Conservation (phyloP, 2,113 vertebrate genomes). For the Rhinolophus ferrumequinum region DNA sequence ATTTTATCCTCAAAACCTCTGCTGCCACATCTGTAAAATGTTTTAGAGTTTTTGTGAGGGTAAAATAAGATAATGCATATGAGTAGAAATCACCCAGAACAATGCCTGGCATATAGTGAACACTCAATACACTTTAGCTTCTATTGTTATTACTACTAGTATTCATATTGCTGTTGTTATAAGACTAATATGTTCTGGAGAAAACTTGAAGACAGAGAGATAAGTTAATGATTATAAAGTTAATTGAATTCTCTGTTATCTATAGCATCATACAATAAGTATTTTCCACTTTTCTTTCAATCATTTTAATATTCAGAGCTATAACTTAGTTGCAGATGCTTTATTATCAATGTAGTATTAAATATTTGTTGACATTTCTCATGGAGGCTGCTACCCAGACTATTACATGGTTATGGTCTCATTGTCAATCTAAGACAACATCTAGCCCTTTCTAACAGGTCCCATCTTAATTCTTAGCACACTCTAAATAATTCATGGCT, state of each 20-base stretch:
- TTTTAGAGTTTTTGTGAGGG: neutral
- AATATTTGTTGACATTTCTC: constrained; percentile 17
- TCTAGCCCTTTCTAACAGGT: neutral
- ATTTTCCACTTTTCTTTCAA: neutral
- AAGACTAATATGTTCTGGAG: neutral
- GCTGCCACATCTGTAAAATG: neutral
- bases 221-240: neutral
- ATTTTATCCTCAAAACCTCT: neutral
- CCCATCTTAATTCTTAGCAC: neutral
- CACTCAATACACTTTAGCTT: neutral
- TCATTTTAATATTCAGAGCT: constrained; percentile 30
- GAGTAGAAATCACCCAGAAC: neutral
- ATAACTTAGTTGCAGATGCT: neutral
- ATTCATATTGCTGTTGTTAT: neutral
- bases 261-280: neutral
- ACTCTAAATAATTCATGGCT: neutral
- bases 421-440: neutral
- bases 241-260: neutral
- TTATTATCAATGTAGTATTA: neutral
- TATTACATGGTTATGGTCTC: neutral
- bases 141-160: neutral
- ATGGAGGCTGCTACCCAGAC: neutral
- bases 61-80: neutral
- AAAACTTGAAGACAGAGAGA: neutral
- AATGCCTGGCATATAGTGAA: neutral